Evolutionary conservation across 53 echinoderm and acorn worm species (phyloP), one percentile per base, ranked within the genome.

Genomic region (Temnopleurus reevesii): DNA sequence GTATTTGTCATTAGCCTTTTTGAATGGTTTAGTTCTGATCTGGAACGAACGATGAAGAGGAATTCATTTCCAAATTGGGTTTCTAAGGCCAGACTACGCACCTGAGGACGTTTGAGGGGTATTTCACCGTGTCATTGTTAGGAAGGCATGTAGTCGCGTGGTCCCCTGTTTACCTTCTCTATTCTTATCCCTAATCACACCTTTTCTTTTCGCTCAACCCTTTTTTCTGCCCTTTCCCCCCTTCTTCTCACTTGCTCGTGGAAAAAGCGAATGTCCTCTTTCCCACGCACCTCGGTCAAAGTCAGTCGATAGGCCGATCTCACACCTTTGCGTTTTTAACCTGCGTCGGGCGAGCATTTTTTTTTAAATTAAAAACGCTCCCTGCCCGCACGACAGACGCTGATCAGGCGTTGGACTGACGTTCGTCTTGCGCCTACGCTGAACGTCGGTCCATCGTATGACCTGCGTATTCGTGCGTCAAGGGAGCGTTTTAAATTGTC

Each of bases 181-280:
- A 59, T 84, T 84, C 59, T 59, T 59, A 58, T 44, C 12, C 84
- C 25, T 84, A 59, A 84, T 84, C 84, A 84, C 84, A 84, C 84
- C 59, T 84, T 84, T 59, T 59, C 80, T 65, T n/a, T n/a, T n/a
- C n/a, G n/a, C n/a, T n/a, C n/a, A n/a, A n/a, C n/a, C n/a, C n/a
- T 21, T 24, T 12, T 59, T 59, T 59, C 23, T 59, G 6, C 47
- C 24, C 45, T 81, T 30, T 4, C 81, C 27, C 44, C 28, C 9
- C 0, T 49, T 81, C 53, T 33, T 77, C 53, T 54, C 0, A 23
- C 44, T 77, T 26, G 12, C 46, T 46, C 77, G 46, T 77, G 45
- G 65, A 65, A 77, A 44, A 45, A 77, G 77, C 43, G 46, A 46
- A 77, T 46, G 77, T 77, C 10, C 46, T 8, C 19, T 77, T 77